Percentiles rank a stretch among this genome's conserved stretches.
These are phyloP conservation scores for Maylandia zebra DNA, from an alignment of 2,113 vertebrate species.

Conservation along the genomic window DNA sequence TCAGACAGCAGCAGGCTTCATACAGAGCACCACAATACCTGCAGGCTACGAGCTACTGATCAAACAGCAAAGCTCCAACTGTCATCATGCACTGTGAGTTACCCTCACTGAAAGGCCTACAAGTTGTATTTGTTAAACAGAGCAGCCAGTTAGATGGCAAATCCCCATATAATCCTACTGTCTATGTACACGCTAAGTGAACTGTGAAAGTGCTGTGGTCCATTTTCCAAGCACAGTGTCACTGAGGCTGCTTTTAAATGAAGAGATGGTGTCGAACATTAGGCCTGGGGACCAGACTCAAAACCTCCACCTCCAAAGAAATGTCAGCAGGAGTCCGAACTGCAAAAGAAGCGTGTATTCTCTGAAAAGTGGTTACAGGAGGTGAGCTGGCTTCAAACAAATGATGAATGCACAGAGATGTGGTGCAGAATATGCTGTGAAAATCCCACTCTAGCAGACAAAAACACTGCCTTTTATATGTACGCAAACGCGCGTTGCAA, in stretches of 20 bases:
- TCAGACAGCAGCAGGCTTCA: constrained; percentile 9
- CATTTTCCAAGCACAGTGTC: neutral
- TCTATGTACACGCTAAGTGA: neutral
- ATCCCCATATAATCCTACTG: neutral
- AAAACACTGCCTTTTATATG: too few species aligned
- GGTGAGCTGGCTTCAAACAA: neutral
- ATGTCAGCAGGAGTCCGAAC: neutral
- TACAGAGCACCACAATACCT: constrained; percentile 26
- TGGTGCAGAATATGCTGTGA: too few species aligned
- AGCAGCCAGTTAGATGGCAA: neutral
- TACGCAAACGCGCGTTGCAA: fast-evolving
- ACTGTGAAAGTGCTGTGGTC: neutral
- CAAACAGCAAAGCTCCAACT: constrained; percentile 22
- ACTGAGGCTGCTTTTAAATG: neutral
- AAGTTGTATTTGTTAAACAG: neutral
- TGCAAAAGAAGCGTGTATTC: neutral
- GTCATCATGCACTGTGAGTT: neutral
- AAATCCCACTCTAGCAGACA: too few species aligned
- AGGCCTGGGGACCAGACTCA: neutral
- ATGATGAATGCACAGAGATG: neutral
- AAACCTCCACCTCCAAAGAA: neutral
- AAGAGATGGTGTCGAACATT: neutral
- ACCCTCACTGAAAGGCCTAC: constrained; percentile 1
- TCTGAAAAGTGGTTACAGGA: too few species aligned
- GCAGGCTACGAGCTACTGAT: constrained; percentile 28